Conservation (phyloP, 2,888 invertebrate species). For the Timema podura region DNA sequence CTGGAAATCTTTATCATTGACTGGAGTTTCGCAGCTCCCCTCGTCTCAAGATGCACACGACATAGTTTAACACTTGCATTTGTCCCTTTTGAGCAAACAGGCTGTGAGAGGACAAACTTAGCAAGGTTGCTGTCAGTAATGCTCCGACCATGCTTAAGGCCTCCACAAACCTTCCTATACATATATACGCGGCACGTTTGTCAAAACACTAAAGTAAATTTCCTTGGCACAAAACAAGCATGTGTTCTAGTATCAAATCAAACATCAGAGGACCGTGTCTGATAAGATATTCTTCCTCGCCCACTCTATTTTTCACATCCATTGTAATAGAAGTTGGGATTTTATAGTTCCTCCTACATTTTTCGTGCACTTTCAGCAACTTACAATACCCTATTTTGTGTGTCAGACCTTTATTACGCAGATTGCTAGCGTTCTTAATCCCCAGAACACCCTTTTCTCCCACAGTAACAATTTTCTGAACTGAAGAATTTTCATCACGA, state of each 20-base stretch:
- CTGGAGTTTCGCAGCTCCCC: conserved; percentile 28
- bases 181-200: not conserved
- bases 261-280: conserved; percentile 9
- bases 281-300: not conserved
- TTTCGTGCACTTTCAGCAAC: not conserved
- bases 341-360: not conserved
- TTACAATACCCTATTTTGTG: no score
- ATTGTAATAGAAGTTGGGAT: not conserved
- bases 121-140: not conserved
- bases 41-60: conserved; percentile 32
- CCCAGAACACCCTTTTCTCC: not conserved
- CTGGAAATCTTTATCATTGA: not conserved
- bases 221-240: conserved; percentile 9
- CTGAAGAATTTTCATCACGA: no score
- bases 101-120: not conserved
- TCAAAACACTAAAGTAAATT: not conserved
- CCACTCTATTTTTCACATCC: no score
- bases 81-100: not conserved
- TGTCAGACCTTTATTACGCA: not conserved
- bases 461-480: no score
- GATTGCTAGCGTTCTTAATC: not conserved
- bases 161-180: not conserved
- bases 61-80: conserved; percentile 29
- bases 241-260: conserved; percentile 1
- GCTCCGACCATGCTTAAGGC: not conserved